Conservation (phyloP, 2,888 invertebrate species). For the Lottia gigantea region DNA sequence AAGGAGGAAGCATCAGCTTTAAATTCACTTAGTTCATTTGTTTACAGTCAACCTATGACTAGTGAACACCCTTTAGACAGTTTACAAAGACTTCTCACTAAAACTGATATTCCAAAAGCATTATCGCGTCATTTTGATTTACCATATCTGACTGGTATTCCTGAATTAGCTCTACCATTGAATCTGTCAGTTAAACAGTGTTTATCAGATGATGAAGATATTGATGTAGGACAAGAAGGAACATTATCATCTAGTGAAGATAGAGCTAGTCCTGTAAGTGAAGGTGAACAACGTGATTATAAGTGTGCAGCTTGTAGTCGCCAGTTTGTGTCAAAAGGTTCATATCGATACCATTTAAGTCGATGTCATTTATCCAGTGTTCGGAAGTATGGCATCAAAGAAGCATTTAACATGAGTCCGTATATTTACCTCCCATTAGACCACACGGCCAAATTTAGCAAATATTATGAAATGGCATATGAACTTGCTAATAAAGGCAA, state of each 20-base stretch:
- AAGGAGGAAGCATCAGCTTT: slow-evolving; percentile 48
- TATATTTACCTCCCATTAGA: slow-evolving; percentile 65
- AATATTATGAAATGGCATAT: slow-evolving; percentile 98
- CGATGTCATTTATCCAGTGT: slow-evolving; percentile 62
- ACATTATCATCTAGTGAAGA: slow-evolving; percentile 26
- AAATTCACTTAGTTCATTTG: slow-evolving; percentile 64
- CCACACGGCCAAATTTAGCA: slow-evolving; percentile 85
- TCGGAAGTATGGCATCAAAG: slow-evolving; percentile 61
- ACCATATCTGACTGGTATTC: slow-evolving; percentile 29
- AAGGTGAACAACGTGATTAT: slow-evolving; percentile 51
- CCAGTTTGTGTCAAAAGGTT: slow-evolving; percentile 95
- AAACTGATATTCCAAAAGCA: slow-evolving; percentile 78
- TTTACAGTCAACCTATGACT: slow-evolving; percentile 62
- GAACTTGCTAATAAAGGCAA: slow-evolving; percentile 89
- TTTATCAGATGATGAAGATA: slow-evolving; percentile 22
- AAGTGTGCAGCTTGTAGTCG: slow-evolving; percentile 63
- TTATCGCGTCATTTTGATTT: slow-evolving; percentile 13
- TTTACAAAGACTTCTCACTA: slow-evolving; percentile 94
- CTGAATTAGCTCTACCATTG: slow-evolving; percentile 43
- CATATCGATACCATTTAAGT: slow-evolving; percentile 92
- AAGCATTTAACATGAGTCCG: slow-evolving; percentile 63
- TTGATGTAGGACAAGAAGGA: slow-evolving; percentile 11
- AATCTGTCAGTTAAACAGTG: slow-evolving; percentile 47
- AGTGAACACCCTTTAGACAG: slow-evolving; percentile 90
- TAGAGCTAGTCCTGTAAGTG: slow-evolving; percentile 43